Percentiles rank a stretch among this genome's conserved stretches.
Evolutionary conservation across 2,113 vertebrate species (phyloP).

Genomic region (Antennarius striatus): DNA sequence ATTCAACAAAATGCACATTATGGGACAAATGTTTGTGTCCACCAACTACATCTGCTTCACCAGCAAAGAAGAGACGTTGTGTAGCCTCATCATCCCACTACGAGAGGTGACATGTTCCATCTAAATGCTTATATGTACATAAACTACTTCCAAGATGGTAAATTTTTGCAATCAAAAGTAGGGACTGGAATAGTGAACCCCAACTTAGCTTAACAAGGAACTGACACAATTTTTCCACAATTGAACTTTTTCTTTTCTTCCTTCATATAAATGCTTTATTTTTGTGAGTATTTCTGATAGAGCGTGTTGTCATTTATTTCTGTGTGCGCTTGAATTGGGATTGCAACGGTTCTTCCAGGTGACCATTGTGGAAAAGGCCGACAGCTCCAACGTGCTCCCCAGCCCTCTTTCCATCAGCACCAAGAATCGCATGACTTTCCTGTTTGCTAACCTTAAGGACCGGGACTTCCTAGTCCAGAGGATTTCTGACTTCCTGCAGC

Average conservation of each 20-base stretch:
- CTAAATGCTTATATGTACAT: neutral
- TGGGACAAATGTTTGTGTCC: conserved; percentile 99
- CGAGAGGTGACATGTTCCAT: conserved; percentile 82
- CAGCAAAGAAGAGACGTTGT: conserved; percentile 94
- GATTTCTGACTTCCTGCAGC: conserved; percentile 97
- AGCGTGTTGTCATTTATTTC: neutral
- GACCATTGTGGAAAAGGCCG: conserved; percentile 97
- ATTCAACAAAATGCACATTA: conserved; percentile 97
- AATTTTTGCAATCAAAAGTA: too few relatives aligned
- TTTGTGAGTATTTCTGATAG: neutral
- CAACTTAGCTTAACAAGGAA: too few relatives aligned
- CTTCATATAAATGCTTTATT: too few relatives aligned
- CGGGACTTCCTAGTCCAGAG: conserved; percentile 97
- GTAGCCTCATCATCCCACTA: conserved; percentile 97
- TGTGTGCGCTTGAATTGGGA: neutral
- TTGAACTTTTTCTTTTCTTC: too few relatives aligned
- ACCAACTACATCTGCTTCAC: conserved; percentile 99
- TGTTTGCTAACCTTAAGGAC: conserved; percentile 97
- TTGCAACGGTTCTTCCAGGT: conserved; percentile 79
- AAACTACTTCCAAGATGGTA: too few relatives aligned
- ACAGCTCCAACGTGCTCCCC: conserved; percentile 95
- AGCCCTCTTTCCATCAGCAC: conserved; percentile 98
- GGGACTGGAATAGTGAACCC: too few relatives aligned
- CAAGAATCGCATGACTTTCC: conserved; percentile 97
- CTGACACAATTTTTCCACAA: too few relatives aligned